Percentiles rank a stretch among this genome's conserved stretches.
phyloP scores from a whole-genome alignment of 2,888 invertebrate species.

The Agriopis leucophaearia region DNA sequence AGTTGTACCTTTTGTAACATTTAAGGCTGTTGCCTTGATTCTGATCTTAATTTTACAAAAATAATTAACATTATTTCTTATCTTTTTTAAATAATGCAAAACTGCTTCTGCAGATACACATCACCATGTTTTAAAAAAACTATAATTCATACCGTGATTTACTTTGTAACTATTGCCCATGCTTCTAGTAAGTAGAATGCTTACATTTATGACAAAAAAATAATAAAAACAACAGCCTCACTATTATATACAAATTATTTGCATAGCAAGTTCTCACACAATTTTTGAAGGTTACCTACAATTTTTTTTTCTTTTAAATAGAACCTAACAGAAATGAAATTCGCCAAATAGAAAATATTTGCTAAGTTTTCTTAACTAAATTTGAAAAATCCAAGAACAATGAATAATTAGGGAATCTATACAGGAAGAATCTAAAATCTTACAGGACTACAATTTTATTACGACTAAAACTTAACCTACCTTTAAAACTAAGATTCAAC shows the following conservation, averaged over 20 bases:
- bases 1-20: conserved; percentile 81
- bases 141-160: conserved; percentile 29
- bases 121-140: conserved; percentile 40
- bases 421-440: conserved; percentile 51
- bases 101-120: conserved; percentile 71
- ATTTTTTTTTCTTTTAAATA: background rate
- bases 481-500: conserved; percentile 63
- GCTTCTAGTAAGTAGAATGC: conserved; percentile 37
- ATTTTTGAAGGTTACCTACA: background rate
- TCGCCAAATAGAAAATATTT: background rate
- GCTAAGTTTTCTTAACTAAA: conserved; percentile 20
- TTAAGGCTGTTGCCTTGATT: conserved; percentile 70
- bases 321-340: background rate
- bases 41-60: conserved; percentile 79
- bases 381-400: conserved; percentile 18
- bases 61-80: conserved; percentile 76
- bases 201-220: conserved; percentile 30
- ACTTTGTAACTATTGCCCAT: conserved; percentile 41
- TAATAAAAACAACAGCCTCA: conserved; percentile 50
- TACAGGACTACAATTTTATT: conserved; percentile 52
- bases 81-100: conserved; percentile 66
- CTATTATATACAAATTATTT: conserved; percentile 60
- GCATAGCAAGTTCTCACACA: background rate
- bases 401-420: conserved; percentile 44
- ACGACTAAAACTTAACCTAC: conserved; percentile 64